Percentiles rank a stretch among this genome's conserved stretches.
These are phyloP conservation scores for Cecropterus lyciades DNA, from an alignment of 1,140 invertebrate species.

Conservation along the genomic window DNA sequence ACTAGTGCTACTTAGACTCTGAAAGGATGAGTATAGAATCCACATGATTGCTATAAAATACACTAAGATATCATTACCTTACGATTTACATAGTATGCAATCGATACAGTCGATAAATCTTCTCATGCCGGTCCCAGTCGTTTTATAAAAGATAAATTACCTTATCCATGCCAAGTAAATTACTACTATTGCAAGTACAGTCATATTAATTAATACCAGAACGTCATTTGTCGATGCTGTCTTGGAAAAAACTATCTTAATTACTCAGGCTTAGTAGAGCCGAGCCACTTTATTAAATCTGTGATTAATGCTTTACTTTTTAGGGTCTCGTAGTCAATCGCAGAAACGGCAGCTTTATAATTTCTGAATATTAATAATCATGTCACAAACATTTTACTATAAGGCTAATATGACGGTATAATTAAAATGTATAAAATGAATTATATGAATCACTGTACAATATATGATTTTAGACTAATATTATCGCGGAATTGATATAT, in stretches of 20 bases:
- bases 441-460: too few relatives aligned
- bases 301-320: slow-evolving; percentile 1
- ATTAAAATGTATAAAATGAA: too few relatives aligned
- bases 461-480: too few relatives aligned
- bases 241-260: slow-evolving; percentile 31
- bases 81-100: slow-evolving; percentile 13
- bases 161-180: slow-evolving; percentile 32
- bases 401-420: too few relatives aligned
- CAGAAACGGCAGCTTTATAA: too few relatives aligned
- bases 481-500: too few relatives aligned
- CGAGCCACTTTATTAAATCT: slow-evolving; percentile 23
- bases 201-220: slow-evolving; percentile 31
- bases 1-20: too few relatives aligned
- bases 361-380: too few relatives aligned
- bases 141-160: slow-evolving; percentile 34
- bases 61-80: slow-evolving; percentile 1
- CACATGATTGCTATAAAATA: not conserved
- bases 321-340: not conserved
- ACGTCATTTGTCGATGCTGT: slow-evolving; percentile 33
- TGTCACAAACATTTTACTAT: too few relatives aligned
- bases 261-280: slow-evolving; percentile 22
- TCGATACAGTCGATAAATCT: slow-evolving; percentile 31
- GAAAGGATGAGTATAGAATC: too few relatives aligned
- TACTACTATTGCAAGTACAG: slow-evolving; percentile 30
- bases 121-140: slow-evolving; percentile 6